These are phyloP conservation scores for Cydia splendana DNA, from an alignment of 1,140 invertebrate species.

Conservation along the genomic window DNA sequence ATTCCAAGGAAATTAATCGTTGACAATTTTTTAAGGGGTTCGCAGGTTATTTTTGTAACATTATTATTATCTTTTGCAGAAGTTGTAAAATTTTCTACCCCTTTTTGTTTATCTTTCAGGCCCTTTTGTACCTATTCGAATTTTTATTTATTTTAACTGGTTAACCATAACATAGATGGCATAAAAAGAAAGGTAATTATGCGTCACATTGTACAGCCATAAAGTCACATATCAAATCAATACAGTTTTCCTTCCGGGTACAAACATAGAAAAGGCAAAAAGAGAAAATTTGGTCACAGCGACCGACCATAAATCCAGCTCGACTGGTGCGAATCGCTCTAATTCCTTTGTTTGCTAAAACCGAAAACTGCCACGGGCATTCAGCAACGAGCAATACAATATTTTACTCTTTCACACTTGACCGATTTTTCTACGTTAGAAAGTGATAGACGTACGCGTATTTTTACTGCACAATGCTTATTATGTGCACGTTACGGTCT, in stretches of 20 bases:
- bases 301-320: constrained; percentile 59
- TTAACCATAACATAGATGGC: background rate
- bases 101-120: background rate
- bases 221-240: constrained; percentile 37
- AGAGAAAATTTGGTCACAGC: constrained; percentile 61
- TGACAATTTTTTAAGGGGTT: constrained; percentile 1
- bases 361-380: constrained; percentile 59
- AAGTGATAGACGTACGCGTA: constrained; percentile 54
- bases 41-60: background rate
- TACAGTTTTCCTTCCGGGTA: constrained; percentile 37
- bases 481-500: constrained; percentile 44
- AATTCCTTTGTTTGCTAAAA: constrained; percentile 72
- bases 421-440: constrained; percentile 55
- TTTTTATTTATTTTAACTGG: background rate
- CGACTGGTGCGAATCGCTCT: constrained; percentile 53
- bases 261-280: constrained; percentile 46
- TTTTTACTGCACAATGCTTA: constrained; percentile 42
- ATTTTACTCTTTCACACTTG: constrained; percentile 67
- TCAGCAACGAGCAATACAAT: constrained; percentile 48
- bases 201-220: constrained; percentile 1
- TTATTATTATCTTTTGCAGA: background rate
- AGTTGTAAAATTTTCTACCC: background rate
- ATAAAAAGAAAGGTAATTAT: background rate
- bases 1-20: constrained; percentile 22
- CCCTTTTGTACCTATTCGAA: background rate